phyloP scores from a whole-genome alignment of 2,797 vertebrate species.

The Etheostoma perlongum region DNA sequence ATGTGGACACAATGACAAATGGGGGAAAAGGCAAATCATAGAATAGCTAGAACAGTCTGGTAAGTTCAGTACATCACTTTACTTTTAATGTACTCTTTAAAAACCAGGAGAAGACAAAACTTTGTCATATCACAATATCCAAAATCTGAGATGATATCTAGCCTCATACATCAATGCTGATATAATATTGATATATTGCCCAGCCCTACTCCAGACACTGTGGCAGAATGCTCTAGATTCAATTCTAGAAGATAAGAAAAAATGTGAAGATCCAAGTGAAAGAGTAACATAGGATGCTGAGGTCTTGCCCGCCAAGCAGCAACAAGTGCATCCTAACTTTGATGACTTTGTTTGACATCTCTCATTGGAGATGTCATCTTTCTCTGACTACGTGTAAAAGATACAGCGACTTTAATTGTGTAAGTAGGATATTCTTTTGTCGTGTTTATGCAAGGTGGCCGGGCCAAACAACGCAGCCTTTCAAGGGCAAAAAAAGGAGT shows the following conservation, averaged over 20 bases:
- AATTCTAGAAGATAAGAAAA: background rate
- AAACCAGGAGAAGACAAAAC: too few relatives aligned
- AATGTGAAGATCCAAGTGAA: background rate
- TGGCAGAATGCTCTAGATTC: background rate
- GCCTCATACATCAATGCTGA: too few relatives aligned
- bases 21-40: too few relatives aligned
- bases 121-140: too few relatives aligned
- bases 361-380: background rate
- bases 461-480: too few relatives aligned
- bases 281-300: background rate
- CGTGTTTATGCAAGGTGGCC: slow-evolving; percentile 27
- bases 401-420: background rate
- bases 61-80: too few relatives aligned
- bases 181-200: too few relatives aligned
- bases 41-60: too few relatives aligned
- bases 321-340: background rate
- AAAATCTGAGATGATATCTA: too few relatives aligned
- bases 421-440: slow-evolving; percentile 1
- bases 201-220: background rate
- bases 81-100: too few relatives aligned
- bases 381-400: background rate
- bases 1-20: too few relatives aligned
- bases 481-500: too few relatives aligned
- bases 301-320: background rate
- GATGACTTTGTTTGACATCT: background rate